Evolutionary conservation across 2,888 invertebrate genomes (phyloP).

Genomic region (Melanostoma mellinum): DNA sequence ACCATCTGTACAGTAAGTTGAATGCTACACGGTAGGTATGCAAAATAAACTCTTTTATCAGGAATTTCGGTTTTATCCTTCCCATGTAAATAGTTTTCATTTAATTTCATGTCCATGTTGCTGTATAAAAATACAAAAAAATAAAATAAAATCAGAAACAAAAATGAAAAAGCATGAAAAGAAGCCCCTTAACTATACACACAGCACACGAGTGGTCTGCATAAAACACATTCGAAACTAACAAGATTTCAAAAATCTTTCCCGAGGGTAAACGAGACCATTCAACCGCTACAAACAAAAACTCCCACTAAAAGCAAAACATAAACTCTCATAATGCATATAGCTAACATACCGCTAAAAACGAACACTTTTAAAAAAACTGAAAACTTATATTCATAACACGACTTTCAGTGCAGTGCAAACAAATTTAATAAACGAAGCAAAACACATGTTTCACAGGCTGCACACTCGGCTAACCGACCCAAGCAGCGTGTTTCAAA

Average conservation of each 20-base stretch:
- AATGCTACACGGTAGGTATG: neutral
- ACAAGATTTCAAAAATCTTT: conserved; percentile 7
- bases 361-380: conserved; percentile 8
- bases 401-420: conserved; percentile 56
- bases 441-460: conserved; percentile 57
- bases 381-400: conserved; percentile 52
- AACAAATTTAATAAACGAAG: conserved; percentile 66
- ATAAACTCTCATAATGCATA: conserved; percentile 27
- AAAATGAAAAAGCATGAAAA: neutral
- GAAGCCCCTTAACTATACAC: conserved; percentile 1
- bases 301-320: conserved; percentile 1
- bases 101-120: conserved; percentile 15
- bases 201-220: conserved; percentile 16
- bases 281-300: conserved; percentile 47
- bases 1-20: too few species aligned
- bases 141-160: neutral
- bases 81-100: neutral
- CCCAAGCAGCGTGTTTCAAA: conserved; percentile 28
- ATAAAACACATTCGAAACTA: conserved; percentile 8
- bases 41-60: conserved; percentile 29
- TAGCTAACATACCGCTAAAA: neutral
- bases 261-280: conserved; percentile 27
- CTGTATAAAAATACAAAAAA: neutral
- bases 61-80: conserved; percentile 6
- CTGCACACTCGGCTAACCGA: conserved; percentile 34